Conservation (phyloP, 2,797 vertebrate species). For the Trachops cirrhosus region DNA sequence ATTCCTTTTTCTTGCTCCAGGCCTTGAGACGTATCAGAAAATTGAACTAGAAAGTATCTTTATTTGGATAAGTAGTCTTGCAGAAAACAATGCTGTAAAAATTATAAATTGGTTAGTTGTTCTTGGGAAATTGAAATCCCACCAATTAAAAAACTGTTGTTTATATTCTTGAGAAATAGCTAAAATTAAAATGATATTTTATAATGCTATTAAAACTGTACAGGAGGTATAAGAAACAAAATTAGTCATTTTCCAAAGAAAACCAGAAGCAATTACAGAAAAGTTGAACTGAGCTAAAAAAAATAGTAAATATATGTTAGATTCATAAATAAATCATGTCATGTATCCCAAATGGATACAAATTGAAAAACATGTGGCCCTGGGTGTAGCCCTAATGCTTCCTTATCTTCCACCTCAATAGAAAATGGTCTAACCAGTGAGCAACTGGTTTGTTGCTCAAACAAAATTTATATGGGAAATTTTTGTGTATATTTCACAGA, state of each 20-base stretch:
- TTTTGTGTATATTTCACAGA: not conserved
- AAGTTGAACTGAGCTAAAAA: not conserved
- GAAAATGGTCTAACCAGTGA: not conserved
- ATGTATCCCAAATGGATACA: not conserved
- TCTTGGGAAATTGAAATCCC: not conserved
- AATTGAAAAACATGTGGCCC: not conserved
- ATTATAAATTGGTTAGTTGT: not conserved
- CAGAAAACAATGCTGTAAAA: not conserved
- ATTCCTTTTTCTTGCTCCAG: not conserved
- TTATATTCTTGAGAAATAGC: slow-evolving; percentile 3
- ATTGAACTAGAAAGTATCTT: slow-evolving; percentile 18
- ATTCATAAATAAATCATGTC: not conserved
- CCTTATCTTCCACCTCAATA: not conserved
- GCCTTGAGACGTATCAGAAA: not conserved
- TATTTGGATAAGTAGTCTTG: not conserved
- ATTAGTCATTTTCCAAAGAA: not conserved
- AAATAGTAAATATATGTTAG: not conserved
- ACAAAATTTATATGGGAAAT: not conserved
- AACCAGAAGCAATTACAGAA: not conserved
- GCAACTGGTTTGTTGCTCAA: not conserved
- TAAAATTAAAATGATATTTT: not conserved
- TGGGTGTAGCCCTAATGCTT: not conserved
- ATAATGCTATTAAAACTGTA: not conserved
- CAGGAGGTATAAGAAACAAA: not conserved
- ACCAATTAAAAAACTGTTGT: not conserved